Conservation (phyloP, 1,140 invertebrate genomes). For the Atopsyche davidsoni region DNA sequence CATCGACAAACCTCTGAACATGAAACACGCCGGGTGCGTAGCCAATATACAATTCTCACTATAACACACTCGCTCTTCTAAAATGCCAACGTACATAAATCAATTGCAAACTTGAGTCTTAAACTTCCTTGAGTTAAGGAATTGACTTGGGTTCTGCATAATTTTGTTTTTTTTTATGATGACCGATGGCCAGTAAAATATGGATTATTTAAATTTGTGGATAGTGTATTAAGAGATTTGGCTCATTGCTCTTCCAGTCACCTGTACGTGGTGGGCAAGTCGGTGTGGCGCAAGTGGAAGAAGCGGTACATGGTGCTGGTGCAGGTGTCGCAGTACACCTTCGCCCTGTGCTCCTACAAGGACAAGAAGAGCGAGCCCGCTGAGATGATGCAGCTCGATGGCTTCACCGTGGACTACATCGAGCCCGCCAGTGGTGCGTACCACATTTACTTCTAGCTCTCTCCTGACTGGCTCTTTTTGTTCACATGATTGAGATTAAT, state of each 20-base stretch:
- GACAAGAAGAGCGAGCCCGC: slow-evolving; percentile 99
- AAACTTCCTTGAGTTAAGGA: too few relatives aligned
- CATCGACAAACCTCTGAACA: slow-evolving; percentile 98
- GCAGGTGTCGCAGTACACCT: slow-evolving; percentile 99
- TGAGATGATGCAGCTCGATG: slow-evolving; percentile 99
- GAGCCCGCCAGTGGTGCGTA: slow-evolving; percentile 81
- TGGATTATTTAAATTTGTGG: neutral
- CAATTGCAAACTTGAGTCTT: too few relatives aligned
- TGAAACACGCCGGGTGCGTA: slow-evolving; percentile 93
- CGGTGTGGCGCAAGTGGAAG: slow-evolving; percentile 99
- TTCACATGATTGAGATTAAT: too few relatives aligned
- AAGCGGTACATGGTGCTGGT: slow-evolving; percentile 96
- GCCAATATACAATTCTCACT: neutral
- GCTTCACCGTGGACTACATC: slow-evolving; percentile 98
- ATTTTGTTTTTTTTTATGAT: neutral
- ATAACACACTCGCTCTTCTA: too few relatives aligned
- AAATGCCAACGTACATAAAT: too few relatives aligned
- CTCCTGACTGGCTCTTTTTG: too few relatives aligned
- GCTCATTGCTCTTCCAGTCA: slow-evolving; percentile 56
- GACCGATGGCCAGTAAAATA: neutral
- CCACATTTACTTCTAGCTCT: too few relatives aligned
- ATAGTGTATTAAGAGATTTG: neutral
- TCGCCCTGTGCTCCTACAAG: slow-evolving; percentile 99
- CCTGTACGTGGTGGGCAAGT: slow-evolving; percentile 91
- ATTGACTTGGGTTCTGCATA: too few relatives aligned